Conservation (phyloP, 2,113 vertebrate species). For the Rallus limicola region DNA sequence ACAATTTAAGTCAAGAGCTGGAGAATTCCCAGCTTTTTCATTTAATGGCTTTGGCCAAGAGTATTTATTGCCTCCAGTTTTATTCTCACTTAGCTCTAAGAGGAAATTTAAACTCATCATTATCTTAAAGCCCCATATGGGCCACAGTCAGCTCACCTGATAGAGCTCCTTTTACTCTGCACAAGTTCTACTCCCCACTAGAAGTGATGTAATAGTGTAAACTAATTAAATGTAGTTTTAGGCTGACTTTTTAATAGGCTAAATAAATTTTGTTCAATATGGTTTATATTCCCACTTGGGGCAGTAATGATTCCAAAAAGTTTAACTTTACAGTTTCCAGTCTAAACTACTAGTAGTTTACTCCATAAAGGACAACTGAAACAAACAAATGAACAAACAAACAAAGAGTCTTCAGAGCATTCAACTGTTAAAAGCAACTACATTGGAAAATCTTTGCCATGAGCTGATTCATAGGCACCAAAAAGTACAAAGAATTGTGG, state of each 20-base stretch:
- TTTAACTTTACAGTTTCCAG: constrained; percentile 75
- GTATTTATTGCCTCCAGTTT: constrained; percentile 89
- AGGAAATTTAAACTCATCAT: constrained; percentile 87
- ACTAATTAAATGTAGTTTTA: constrained; percentile 80
- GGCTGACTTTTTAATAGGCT: constrained; percentile 79
- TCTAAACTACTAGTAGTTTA: constrained; percentile 67
- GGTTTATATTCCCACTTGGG: constrained; percentile 80
- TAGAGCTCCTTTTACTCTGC: constrained; percentile 56
- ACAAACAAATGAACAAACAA: background rate
- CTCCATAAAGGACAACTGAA: constrained; percentile 47
- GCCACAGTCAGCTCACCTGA: constrained; percentile 80
- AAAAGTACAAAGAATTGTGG: background rate
- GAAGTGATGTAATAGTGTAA: constrained; percentile 78
- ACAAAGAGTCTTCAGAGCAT: background rate
- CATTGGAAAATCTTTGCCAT: background rate
- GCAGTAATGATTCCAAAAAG: constrained; percentile 77
- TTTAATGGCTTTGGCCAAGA: constrained; percentile 85
- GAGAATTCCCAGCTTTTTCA: constrained; percentile 89
- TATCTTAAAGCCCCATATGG: constrained; percentile 83
- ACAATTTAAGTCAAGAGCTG: constrained; percentile 88
- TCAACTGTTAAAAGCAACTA: background rate
- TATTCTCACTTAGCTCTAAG: constrained; percentile 89
- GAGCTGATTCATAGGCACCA: background rate
- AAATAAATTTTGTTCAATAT: constrained; percentile 82
- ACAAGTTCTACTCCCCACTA: constrained; percentile 65